Base-by-base conservation (phyloP, 1,140 invertebrate genomes). In the Achatina immaculata region DNA sequence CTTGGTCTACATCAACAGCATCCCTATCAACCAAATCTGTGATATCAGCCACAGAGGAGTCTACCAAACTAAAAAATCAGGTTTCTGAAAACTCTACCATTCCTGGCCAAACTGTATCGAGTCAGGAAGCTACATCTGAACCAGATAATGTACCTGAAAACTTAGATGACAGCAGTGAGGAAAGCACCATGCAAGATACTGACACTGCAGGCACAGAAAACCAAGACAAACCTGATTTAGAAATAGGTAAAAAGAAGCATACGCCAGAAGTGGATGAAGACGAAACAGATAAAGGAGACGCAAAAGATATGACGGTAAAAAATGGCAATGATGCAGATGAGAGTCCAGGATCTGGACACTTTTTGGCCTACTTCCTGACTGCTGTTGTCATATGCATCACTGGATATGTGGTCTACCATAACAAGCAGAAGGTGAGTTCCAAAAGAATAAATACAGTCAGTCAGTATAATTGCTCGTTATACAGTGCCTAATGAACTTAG, bases 281-380 rank as follows among this genome's bases (percentile, higher is more conserved):
- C 11, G 48, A 11, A 14, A 51, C 24, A 14, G 24, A 51, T 51
- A 24, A 14, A 51, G 48, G 24, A 51, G 48, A 11, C 11, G 24
- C 48, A 14, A 24, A 51, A 24, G 48, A 24, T 24, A 51, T 14
- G 11, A 24, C 11, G 24, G 48, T 24, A 51, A 24, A 51, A 11
- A 51, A 51, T 51, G 48, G n/a, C n/a, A n/a, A 51, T 51, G 31
- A 6, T 40, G 71, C 74, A 40, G 72, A 75, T 9, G 82, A 85
- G 1, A 19, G 43, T 0, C 78, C 82, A 21, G 45, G 81, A 2
- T 86, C 85, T 36, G 84, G 86, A 14, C 93, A 94, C 83, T 94
- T 94, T 88, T 94, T 94, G 88, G 92, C 92, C 21, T 95, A 94
- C 86, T 94, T 95, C 84, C 91, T 93, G 79, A 90, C 94, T 21